These are phyloP conservation scores for Dipodomys ordii DNA, from an alignment of 2,113 vertebrate species.

Conservation along the genomic window DNA sequence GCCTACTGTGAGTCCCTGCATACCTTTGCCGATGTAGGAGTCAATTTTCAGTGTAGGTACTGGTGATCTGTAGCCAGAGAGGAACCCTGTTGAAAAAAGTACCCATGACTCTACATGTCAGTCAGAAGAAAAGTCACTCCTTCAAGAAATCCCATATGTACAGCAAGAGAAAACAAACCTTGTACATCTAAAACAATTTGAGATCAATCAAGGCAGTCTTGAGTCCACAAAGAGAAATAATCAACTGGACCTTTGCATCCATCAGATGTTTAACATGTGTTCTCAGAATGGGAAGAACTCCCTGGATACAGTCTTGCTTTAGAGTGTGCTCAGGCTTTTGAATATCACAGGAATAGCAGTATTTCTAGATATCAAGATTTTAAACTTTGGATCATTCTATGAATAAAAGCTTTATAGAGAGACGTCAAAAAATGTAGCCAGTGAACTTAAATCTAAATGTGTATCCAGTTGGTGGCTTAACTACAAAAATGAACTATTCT, in stretches of 20 bases:
- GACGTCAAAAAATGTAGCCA: neutral
- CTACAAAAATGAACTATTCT: neutral
- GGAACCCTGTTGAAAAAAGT: neutral
- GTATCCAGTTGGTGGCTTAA: neutral
- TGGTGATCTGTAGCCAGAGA: neutral
- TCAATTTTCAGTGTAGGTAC: neutral
- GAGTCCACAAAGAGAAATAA: neutral
- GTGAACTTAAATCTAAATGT: neutral
- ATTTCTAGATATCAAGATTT: slow-evolving; percentile 7
- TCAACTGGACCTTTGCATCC: neutral
- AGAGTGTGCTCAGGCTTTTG: neutral
- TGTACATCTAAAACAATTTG: neutral
- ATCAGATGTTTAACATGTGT: neutral
- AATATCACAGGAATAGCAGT: neutral
- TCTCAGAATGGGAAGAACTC: slow-evolving; percentile 1
- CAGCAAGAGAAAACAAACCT: slow-evolving; percentile 37
- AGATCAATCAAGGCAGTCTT: neutral
- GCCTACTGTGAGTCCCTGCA: no score
- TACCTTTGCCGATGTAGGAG: neutral
- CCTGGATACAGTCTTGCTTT: neutral
- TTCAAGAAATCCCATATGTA: neutral
- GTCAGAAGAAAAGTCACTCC: neutral
- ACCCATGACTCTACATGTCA: neutral
- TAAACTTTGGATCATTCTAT: neutral
- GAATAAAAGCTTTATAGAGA: neutral